These are phyloP conservation scores for Dendrolimus pini DNA, from an alignment of 2,888 invertebrate species.

Conservation along the genomic window DNA sequence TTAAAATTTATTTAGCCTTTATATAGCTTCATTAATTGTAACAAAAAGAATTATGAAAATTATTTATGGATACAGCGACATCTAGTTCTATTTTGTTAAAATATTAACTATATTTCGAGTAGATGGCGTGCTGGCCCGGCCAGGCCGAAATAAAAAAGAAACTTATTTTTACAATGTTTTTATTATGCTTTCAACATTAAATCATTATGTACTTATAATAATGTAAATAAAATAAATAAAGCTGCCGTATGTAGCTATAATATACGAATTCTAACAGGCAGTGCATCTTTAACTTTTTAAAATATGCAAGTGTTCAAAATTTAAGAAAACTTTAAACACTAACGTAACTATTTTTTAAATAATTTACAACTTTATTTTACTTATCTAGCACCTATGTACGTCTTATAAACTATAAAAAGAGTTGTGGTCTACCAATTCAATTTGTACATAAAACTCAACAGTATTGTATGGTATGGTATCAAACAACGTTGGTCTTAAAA, in stretches of 20 bases:
- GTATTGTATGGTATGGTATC: too few species aligned
- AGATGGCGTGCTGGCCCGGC: background rate
- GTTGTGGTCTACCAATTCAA: too few species aligned
- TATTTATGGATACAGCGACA: too few species aligned
- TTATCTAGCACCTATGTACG: too few species aligned
- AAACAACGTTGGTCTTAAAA: too few species aligned
- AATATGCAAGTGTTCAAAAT: constrained; percentile 8
- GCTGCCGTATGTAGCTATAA: constrained; percentile 1
- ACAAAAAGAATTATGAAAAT: too few species aligned
- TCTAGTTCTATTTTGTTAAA: too few species aligned
- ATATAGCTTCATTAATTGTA: too few species aligned
- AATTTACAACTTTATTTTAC: background rate
- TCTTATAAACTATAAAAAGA: background rate
- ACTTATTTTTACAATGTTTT: constrained; percentile 21
- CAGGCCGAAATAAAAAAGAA: constrained; percentile 6
- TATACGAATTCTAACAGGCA: background rate
- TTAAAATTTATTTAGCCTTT: too few species aligned
- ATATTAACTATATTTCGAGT: too few species aligned
- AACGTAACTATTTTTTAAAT: background rate
- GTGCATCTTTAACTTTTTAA: constrained; percentile 1
- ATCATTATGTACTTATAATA: background rate
- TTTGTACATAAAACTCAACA: too few species aligned
- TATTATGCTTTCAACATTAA: constrained; percentile 23
- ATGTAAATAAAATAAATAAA: constrained; percentile 10
- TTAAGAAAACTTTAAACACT: background rate